Evolutionary conservation across 1,140 invertebrate genomes (phyloP), one percentile per base, ranked within the genome.

Genomic region (Solenopsis fugax): DNA sequence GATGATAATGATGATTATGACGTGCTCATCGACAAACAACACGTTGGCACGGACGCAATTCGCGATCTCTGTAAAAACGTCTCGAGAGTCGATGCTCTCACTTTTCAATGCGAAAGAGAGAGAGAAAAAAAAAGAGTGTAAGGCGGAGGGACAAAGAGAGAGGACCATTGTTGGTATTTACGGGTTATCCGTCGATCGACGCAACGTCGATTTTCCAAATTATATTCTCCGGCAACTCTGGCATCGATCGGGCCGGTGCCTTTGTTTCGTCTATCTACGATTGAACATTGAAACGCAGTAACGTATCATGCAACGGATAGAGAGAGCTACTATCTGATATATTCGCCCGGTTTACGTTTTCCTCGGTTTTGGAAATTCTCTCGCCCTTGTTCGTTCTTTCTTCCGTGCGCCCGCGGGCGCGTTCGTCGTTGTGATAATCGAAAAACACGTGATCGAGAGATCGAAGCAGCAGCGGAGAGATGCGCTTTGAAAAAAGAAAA

Each of bases 141-240:
- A 64, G 21, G 56, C 10, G 10, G 13, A 54, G 41, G 62, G 45
- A 81, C 37, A 82, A 29, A 52, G 45, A 87, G 29, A 41, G 41
- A 41, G 50, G 56, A 67, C 6, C 52, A 24, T 67, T 10, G 12
- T 34, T 50, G 29, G 52, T 52, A 45, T 64, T 56, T 18, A 54
- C 54, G 58, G 13, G 60, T 71, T 21, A 16, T 48, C 16, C 13
- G 45, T n/a, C 24, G 67, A 64, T 88, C 34, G 56, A 85, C 69
- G 52, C 21, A 65, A 58, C 58, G 62, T 73, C 72, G 80, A 89
- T 78, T 73, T 10, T 62, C 50, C 10, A 37, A 69, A 88, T 82
- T 58, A 52, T 21, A 29, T 62, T 7, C 48, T 24, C n/a, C 50
- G 50, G 16, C 21, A 12, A 86, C 48, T 58, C 54, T n/a, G 58